Percentiles rank a stretch among this genome's conserved stretches.
These are phyloP conservation scores for Xestia sexstrigata DNA, from an alignment of 2,888 invertebrate genomes.

Conservation along the genomic window DNA sequence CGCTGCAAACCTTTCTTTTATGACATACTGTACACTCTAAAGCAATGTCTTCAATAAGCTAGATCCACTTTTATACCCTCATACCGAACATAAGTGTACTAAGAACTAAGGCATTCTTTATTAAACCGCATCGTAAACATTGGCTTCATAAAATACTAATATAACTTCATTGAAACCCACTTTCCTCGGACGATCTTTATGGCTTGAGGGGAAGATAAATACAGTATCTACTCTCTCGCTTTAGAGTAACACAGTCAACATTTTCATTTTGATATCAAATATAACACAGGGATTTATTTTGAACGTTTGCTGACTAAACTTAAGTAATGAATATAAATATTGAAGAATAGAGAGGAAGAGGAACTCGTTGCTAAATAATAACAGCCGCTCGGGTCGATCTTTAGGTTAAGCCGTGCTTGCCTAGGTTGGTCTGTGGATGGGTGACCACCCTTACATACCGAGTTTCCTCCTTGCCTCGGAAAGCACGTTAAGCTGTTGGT, in stretches of 20 bases:
- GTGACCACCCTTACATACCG: too few species aligned
- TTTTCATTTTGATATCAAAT: constrained; percentile 49
- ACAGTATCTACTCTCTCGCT: constrained; percentile 27
- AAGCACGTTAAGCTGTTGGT: too few species aligned
- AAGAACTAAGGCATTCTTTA: constrained; percentile 39
- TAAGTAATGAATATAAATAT: too few species aligned
- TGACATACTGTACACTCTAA: constrained; percentile 13
- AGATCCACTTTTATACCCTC: constrained; percentile 33
- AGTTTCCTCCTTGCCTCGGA: too few species aligned
- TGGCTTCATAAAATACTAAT: constrained; percentile 58
- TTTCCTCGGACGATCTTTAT: constrained; percentile 51
- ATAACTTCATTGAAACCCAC: constrained; percentile 61
- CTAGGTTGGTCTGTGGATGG: too few species aligned
- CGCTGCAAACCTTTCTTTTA: background rate
- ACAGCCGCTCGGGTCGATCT: too few species aligned
- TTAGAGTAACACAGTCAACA: constrained; percentile 42
- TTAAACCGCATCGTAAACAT: constrained; percentile 54
- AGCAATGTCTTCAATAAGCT: constrained; percentile 30
- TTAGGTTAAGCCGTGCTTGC: too few species aligned
- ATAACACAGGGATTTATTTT: constrained; percentile 15
- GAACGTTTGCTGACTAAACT: background rate
- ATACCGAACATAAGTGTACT: constrained; percentile 38
- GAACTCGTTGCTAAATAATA: too few species aligned
- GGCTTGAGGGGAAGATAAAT: constrained; percentile 47
- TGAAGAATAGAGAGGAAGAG: too few species aligned